Base-by-base conservation (phyloP, 1,140 invertebrate species). In the Zaprionus ornatus region DNA sequence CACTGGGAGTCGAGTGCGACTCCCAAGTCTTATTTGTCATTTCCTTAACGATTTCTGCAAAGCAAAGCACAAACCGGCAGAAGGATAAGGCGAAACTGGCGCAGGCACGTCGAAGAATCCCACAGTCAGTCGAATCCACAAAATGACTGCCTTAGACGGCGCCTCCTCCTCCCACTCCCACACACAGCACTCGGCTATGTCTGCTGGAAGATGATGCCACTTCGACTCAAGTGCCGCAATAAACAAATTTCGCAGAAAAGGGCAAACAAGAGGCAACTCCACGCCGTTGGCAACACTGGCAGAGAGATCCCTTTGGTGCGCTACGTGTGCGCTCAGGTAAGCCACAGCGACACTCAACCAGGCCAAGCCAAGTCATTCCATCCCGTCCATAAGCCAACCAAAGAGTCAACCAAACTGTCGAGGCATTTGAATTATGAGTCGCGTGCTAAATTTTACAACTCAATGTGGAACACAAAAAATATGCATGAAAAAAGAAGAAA, bases 171-270 rank as follows among this genome's bases (percentile, higher is more conserved):
- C 48, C 48, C 35, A 25, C 25, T 21, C 42, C 25, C 1, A 48
- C 23, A 19, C 37, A 17, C 29, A 13, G 17, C 21, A 62, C 68
- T 59, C 27, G 68, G 56, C 61, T 45, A 61, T 66, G 62, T 64
- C 54, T 65, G 74, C 60, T 71, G 60, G 77, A 80, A 83, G 84
- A 87, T 87, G 84, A 87, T 84, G 84, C 84, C 84, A 87, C 84
- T 87, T 88, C 76, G 77, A 78, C 77, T 88, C 85, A 88, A 88
- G 84, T 88, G 84, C 84, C 85, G 84, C 84, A 88, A 88, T 88
- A 88, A 88, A 88, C 84, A 88, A 88, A 88, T 88, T 88, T 88
- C 82, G 69, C 73, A 57, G 50, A 87, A 82, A 69, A 75, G 71
- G 64, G 57, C 79, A 64, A 82, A 54, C 59, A 50, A 3, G 40